These are phyloP conservation scores for Orgyia antiqua DNA, from an alignment of 2,888 invertebrate genomes.

Conservation along the genomic window DNA sequence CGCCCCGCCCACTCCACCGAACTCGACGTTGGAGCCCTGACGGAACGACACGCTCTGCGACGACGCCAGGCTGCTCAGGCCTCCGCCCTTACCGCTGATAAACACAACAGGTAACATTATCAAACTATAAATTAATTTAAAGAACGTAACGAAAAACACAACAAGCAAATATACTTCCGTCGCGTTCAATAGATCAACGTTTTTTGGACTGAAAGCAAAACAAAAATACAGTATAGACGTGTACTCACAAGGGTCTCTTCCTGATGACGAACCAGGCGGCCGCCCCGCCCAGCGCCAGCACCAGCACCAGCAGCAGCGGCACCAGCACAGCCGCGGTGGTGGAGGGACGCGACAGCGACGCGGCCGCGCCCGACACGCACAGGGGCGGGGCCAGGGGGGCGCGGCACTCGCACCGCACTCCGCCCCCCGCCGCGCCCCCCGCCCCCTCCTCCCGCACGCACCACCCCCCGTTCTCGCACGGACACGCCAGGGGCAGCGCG, in stretches of 20 bases:
- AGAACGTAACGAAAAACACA: too few species aligned
- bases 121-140: too few species aligned
- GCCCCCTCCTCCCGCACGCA: slow-evolving; percentile 75
- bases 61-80: slow-evolving; percentile 87
- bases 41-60: slow-evolving; percentile 95
- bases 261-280: slow-evolving; percentile 90
- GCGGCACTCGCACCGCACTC: slow-evolving; percentile 81
- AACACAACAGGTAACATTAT: too few species aligned
- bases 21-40: slow-evolving; percentile 95
- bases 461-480: slow-evolving; percentile 91
- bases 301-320: slow-evolving; percentile 87
- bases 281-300: slow-evolving; percentile 84
- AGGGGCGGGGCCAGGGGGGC: slow-evolving; percentile 81
- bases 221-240: too few species aligned
- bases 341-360: slow-evolving; percentile 75
- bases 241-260: slow-evolving; percentile 90
- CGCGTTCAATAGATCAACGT: too few species aligned
- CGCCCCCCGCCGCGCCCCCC: slow-evolving; percentile 56
- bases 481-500: slow-evolving; percentile 87
- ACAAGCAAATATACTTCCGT: too few species aligned
- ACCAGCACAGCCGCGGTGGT: slow-evolving; percentile 87
- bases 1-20: slow-evolving; percentile 73
- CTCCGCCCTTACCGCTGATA: slow-evolving; percentile 90
- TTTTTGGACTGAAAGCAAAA: too few species aligned
- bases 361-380: slow-evolving; percentile 80